Evolutionary conservation across 2,888 invertebrate species (phyloP).

Genomic region (Brachyptera risi): DNA sequence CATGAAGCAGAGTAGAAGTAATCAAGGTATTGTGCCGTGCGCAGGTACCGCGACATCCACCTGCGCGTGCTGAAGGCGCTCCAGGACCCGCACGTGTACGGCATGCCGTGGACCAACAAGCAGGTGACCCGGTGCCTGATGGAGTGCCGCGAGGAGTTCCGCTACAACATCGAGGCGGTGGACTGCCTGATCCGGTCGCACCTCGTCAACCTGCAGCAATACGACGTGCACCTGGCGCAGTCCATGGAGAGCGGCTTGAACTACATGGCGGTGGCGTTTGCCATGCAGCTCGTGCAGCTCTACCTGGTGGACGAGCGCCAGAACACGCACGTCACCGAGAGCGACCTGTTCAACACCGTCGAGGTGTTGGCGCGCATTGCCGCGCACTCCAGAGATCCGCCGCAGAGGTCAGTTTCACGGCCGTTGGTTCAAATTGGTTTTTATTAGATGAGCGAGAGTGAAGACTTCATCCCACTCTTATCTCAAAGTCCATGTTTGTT

Average conservation of each 20-base stretch:
- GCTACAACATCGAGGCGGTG: slow-evolving; percentile 88
- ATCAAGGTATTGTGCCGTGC: too few species aligned
- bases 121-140: slow-evolving; percentile 58
- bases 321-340: slow-evolving; percentile 70
- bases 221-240: slow-evolving; percentile 77
- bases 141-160: slow-evolving; percentile 83
- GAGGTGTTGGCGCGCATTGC: slow-evolving; percentile 77
- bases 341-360: slow-evolving; percentile 82
- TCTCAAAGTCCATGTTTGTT: too few species aligned
- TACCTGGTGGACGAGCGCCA: slow-evolving; percentile 78
- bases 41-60: slow-evolving; percentile 81
- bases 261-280: slow-evolving; percentile 76
- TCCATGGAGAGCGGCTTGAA: slow-evolving; percentile 83
- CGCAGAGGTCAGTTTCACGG: slow-evolving; percentile 72
- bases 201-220: slow-evolving; percentile 76
- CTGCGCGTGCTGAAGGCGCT: slow-evolving; percentile 84
- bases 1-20: too few species aligned
- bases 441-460: too few species aligned
- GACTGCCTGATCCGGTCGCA: slow-evolving; percentile 82
- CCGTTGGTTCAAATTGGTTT: too few species aligned
- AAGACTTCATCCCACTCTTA: too few species aligned
- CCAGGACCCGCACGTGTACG: slow-evolving; percentile 83
- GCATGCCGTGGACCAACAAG: slow-evolving; percentile 86
- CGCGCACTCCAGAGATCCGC: slow-evolving; percentile 69
- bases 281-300: slow-evolving; percentile 85